phyloP scores from a whole-genome alignment of 2,888 invertebrate species.

The Ephialtes manifestator region DNA sequence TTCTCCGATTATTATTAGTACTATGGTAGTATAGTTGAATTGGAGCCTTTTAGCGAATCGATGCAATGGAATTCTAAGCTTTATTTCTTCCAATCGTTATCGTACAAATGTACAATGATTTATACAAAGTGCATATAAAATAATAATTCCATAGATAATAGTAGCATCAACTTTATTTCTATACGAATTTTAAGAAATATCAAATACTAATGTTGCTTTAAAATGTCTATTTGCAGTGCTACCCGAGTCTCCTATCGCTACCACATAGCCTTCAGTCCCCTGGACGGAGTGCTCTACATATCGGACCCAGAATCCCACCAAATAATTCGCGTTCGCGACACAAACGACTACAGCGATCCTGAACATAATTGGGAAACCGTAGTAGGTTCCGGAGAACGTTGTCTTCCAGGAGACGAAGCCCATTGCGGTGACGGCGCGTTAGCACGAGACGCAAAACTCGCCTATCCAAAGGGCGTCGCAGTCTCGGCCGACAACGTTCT shows the following conservation, averaged over 20 bases:
- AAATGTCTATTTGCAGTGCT: slow-evolving; percentile 88
- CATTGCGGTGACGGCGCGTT: slow-evolving; percentile 98
- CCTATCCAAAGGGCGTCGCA: slow-evolving; percentile 98
- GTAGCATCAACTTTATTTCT: too few species aligned
- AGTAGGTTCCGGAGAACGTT: slow-evolving; percentile 97
- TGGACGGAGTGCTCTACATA: slow-evolving; percentile 97
- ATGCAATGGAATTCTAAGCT: too few species aligned
- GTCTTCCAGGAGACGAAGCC: slow-evolving; percentile 96
- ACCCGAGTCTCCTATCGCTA: slow-evolving; percentile 98
- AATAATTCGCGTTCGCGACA: slow-evolving; percentile 94
- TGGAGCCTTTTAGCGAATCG: neutral
- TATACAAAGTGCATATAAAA: too few species aligned
- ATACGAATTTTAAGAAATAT: neutral
- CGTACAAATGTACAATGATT: neutral
- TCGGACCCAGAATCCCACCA: slow-evolving; percentile 98
- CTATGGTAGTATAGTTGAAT: neutral
- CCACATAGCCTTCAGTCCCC: slow-evolving; percentile 97
- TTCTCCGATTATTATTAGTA: neutral
- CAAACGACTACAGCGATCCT: slow-evolving; percentile 93
- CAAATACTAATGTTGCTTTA: neutral
- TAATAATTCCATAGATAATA: too few species aligned
- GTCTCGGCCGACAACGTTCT: slow-evolving; percentile 96
- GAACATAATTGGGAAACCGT: slow-evolving; percentile 98
- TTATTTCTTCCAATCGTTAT: neutral
- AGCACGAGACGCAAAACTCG: slow-evolving; percentile 96